Percentiles rank a stretch among this genome's conserved stretches.
phyloP scores from a whole-genome alignment of 2,113 vertebrate species.

The Cheilinus undulatus region DNA sequence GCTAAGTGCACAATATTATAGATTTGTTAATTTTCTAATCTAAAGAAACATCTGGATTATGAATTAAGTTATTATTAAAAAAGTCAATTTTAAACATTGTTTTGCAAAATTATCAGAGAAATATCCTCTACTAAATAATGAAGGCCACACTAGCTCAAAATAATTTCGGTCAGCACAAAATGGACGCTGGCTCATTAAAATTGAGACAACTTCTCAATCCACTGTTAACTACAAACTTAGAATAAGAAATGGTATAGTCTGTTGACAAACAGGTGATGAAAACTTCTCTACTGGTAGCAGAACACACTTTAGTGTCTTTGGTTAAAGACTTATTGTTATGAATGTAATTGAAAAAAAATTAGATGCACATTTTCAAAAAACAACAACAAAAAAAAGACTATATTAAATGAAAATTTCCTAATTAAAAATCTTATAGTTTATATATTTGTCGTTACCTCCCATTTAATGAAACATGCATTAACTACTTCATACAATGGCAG shows the following conservation, averaged over 20 bases:
- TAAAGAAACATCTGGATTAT: no score
- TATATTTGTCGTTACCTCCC: conserved; percentile 4
- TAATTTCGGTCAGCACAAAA: background rate
- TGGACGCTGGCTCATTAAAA: background rate
- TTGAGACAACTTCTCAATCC: background rate
- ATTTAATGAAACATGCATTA: conserved; percentile 38
- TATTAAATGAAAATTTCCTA: conserved; percentile 32
- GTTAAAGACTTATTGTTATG: conserved; percentile 22
- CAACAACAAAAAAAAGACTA: conserved; percentile 13
- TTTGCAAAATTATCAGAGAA: conserved; percentile 3
- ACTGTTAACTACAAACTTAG: no score
- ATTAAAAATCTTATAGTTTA: conserved; percentile 47
- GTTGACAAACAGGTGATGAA: background rate
- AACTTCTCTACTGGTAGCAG: background rate
- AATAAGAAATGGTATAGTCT: background rate
- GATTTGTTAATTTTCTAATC: no score
- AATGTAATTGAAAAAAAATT: conserved; percentile 65
- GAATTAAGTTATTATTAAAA: background rate
- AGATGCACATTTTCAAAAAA: conserved; percentile 16
- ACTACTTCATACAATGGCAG: background rate
- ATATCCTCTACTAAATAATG: background rate
- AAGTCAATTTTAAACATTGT: background rate
- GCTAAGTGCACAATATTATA: no score
- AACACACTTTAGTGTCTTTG: background rate
- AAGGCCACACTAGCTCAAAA: no score